Percentiles rank a stretch among this genome's conserved stretches.
phyloP scores from a whole-genome alignment of 2,113 vertebrate genomes.

The Eonycteris spelaea region DNA sequence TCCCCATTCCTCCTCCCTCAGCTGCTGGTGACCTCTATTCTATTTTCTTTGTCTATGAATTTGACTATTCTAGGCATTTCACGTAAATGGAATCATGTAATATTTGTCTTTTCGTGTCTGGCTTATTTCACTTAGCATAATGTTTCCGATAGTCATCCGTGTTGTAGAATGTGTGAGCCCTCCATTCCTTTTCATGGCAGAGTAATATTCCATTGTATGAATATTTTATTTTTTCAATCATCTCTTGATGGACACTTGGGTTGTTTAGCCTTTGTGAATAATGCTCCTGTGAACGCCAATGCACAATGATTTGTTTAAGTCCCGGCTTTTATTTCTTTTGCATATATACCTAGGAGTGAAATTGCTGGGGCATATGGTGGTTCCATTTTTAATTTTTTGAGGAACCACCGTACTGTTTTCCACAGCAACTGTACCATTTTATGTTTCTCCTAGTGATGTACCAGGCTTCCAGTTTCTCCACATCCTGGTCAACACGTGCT shows the following conservation, averaged over 20 bases:
- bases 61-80: not conserved
- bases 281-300: no score
- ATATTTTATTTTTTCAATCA: not conserved
- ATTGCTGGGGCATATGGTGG: not conserved
- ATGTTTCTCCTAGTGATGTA: not conserved
- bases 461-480: not conserved
- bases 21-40: not conserved
- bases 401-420: not conserved
- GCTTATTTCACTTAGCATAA: not conserved
- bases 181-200: not conserved
- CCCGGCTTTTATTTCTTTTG: not conserved
- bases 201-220: not conserved
- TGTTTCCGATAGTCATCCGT: not conserved
- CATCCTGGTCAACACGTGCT: not conserved
- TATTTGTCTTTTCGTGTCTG: not conserved
- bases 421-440: not conserved
- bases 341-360: not conserved
- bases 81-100: rapidly evolving
- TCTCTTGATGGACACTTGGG: not conserved
- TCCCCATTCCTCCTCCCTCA: not conserved
- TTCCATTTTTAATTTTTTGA: not conserved
- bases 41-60: not conserved
- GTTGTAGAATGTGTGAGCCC: rapidly evolving
- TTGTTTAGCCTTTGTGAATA: not conserved
- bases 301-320: not conserved